Conservation (phyloP, 2,888 invertebrate species). For the Erebia aethiops region DNA sequence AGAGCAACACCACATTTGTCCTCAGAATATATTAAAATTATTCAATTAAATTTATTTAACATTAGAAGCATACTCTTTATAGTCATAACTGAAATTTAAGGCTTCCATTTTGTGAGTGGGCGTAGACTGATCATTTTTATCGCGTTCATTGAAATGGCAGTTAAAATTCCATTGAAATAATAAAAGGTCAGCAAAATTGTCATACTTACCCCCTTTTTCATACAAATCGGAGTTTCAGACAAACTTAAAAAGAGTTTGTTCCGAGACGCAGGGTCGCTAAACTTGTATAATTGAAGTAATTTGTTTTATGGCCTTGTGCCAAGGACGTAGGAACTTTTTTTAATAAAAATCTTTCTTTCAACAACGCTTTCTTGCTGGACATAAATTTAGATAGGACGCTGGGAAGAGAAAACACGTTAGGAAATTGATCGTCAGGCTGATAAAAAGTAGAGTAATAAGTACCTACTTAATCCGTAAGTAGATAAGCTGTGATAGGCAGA, state of each 20-base stretch:
- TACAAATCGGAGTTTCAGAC: constrained; percentile 11
- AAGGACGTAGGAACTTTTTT: constrained; percentile 62
- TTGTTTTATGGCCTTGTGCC: constrained; percentile 47
- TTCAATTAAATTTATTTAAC: too few species aligned
- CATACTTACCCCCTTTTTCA: constrained; percentile 16
- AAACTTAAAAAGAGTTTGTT: constrained; percentile 25
- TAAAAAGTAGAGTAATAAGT: not conserved
- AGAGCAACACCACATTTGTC: too few species aligned
- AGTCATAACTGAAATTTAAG: not conserved
- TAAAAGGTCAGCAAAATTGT: constrained; percentile 12
- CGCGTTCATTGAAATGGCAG: not conserved
- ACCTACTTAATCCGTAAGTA: too few species aligned
- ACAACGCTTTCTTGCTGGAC: constrained; percentile 48
- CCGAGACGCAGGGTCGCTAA: constrained; percentile 43
- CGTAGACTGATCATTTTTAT: not conserved
- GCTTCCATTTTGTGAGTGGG: not conserved
- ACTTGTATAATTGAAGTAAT: constrained; percentile 47
- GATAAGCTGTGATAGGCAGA: too few species aligned
- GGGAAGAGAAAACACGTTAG: constrained; percentile 50
- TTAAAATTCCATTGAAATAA: constrained; percentile 9
- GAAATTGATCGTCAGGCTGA: constrained; percentile 1
- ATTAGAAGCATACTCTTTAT: not conserved
- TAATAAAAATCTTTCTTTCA: constrained; percentile 67
- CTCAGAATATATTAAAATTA: too few species aligned
- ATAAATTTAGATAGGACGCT: constrained; percentile 68